Conservation (phyloP, 2,888 invertebrate species). For the Petrolisthes manimaculis region DNA sequence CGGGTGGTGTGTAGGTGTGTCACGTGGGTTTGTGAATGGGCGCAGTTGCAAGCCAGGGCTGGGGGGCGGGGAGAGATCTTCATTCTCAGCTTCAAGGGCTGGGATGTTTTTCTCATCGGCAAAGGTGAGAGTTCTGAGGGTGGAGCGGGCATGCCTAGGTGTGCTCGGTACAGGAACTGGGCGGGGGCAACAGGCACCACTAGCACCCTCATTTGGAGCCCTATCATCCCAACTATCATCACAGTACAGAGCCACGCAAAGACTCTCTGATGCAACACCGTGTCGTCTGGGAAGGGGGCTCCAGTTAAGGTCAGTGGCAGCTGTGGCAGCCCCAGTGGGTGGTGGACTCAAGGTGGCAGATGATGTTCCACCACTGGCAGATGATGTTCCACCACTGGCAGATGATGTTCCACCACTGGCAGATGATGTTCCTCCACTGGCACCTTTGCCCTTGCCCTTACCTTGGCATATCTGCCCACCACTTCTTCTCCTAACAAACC, state of each 20-base stretch:
- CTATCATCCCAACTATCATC: conserved; percentile 55
- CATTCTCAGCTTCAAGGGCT: not conserved
- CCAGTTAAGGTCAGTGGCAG: conserved; percentile 55
- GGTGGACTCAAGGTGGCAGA: conserved; percentile 5
- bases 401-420: conserved; percentile 2
- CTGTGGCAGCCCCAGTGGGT: conserved; percentile 11
- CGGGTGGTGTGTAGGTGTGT: conserved; percentile 64
- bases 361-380: not conserved
- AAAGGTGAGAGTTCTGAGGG: conserved; percentile 24
- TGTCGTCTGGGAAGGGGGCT: conserved; percentile 60
- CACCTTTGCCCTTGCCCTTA: conserved; percentile 30
- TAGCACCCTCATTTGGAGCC: not conserved
- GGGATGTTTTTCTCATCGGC: conserved; percentile 23
- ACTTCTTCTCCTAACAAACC: conserved; percentile 19
- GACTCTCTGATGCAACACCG: conserved; percentile 42
- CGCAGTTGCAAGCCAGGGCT: conserved; percentile 46
- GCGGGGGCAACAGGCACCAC: not conserved
- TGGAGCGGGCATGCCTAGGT: conserved; percentile 11
- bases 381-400: not conserved
- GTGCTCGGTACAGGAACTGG: conserved; percentile 18
- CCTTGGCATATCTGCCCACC: not conserved
- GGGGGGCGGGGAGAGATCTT: conserved; percentile 40
- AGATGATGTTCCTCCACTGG: conserved; percentile 2
- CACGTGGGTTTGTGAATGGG: conserved; percentile 63
- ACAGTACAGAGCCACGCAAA: conserved; percentile 64